Evolutionary conservation across 1,140 invertebrate genomes (phyloP), one percentile per base, ranked within the genome.

Genomic region (Achroia grisella): DNA sequence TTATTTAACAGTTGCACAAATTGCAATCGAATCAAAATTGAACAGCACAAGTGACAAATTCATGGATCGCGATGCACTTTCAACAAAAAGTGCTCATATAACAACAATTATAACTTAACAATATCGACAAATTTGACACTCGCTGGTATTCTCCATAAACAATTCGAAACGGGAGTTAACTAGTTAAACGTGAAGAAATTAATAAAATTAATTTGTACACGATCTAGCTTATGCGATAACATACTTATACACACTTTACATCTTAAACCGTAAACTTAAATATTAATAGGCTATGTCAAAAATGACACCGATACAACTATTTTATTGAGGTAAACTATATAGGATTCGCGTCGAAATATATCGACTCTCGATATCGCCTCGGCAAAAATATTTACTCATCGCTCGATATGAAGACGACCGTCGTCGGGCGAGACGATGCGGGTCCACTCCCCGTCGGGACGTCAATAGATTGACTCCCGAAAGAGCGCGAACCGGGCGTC

Each of bases 231-330:
- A 71, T 41, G 50, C 54, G 50, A 48, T 42, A 62, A 69, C 51
- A 48, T 65, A 58, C 57, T 59, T 76, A 67, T 71, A 73, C 71
- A 78, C 72, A 74, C 62, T 72, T 77, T 75, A 80, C 73, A 80
- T 62, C 75, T 79, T 82, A 82, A 67, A 43, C 17, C 45, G 57
- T 76, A 76, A 71, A 73, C 77, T 84, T 81, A 81, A 23, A 80
- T 52, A 67, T 71, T 80, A 84, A 74, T 84, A 84, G 80, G 80
- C 80, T 80, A 72, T 76, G 80, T 79, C 79, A 78, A 68, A 77
- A 73, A 71, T 69, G 77, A 80, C 74, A 73, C 69, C 48, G 55
- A 63, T 83, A 80, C 66, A 71, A 72, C 75, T 83, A 83, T 69
- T 51, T 67, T 70, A 77, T 59, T 80, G 79, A 83, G 79, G 79